Base-by-base conservation (phyloP, 2,888 invertebrate genomes). In the Phengaris alcon region DNA sequence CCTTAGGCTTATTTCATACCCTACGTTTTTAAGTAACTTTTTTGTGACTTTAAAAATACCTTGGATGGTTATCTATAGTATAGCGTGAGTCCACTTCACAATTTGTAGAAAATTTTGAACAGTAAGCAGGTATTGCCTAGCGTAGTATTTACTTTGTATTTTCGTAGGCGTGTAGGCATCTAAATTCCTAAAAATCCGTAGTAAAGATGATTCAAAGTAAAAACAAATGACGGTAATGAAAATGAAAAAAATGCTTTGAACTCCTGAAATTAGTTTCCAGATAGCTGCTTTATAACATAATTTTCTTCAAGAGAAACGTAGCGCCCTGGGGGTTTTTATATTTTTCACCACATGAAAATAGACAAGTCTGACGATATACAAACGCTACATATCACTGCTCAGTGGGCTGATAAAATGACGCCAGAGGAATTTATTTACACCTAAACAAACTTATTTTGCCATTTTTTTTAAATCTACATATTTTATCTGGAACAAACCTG, bases 381-480 rank as follows among this genome's bases (percentile, higher is more conserved):
- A 70, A 70, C 51, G 70, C 70, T 70, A 15, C 70, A 22, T 51
- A 51, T 70, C 70, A 70, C 51, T 70, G 70, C 70, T 51, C 70
- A 70, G 15, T 70, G 70, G 70, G 70, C 70, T 48, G 51, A 48
- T 70, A 70, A 48, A 68, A 70, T 10, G 51, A 70, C 70, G 70
- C 10, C 15, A 70, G 70, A 51, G 70, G 70, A 70, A 70, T 70
- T 70, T 70, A 70, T 70, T 70, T 51, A 22, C 51, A 70, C 70
- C 48, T 48, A 51, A 70, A 70, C 51, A 70, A 70, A 70, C 51
- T 22, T 70, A 70, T 70, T 70, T 70, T 48, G 51, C 70, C 70
- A 22, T 70, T 70, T 69, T 70, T 70, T 35, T 35, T 69, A 69
- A 70, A 70, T 70, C 70, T 70, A 51, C 51, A 70, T 70, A 70